Evolutionary conservation across 2,888 invertebrate genomes (phyloP).

Genomic region (Aelia acuminata): DNA sequence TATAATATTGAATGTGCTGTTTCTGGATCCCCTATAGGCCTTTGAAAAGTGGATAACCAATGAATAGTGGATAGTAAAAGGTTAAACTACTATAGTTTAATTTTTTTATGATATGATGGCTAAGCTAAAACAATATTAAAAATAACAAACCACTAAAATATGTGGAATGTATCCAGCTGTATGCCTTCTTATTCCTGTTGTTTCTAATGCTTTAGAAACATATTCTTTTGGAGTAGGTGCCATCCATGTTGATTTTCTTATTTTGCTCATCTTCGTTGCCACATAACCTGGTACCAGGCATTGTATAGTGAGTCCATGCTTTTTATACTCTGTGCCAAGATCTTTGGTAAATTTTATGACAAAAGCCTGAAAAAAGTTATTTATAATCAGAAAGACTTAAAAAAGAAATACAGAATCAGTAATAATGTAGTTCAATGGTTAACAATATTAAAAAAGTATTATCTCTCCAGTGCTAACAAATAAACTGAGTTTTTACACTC

Average conservation of each 20-base stretch:
- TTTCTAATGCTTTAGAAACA: conserved; percentile 77
- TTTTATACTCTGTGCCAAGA: conserved; percentile 81
- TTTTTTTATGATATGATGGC: neutral
- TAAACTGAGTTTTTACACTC: too few species aligned
- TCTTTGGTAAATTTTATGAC: conserved; percentile 86
- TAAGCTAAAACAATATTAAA: neutral
- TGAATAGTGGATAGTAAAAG: too few species aligned
- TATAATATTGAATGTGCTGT: too few species aligned
- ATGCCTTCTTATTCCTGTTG: conserved; percentile 78
- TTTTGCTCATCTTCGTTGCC: conserved; percentile 91
- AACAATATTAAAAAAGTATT: too few species aligned
- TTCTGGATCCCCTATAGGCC: too few species aligned
- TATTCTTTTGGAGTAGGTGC: conserved; percentile 82
- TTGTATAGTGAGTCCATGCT: conserved; percentile 83
- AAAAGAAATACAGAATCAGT: neutral
- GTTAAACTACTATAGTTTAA: neutral
- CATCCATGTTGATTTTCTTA: conserved; percentile 79
- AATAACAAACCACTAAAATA: conserved; percentile 72
- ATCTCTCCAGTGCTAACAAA: too few species aligned
- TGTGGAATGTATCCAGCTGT: conserved; percentile 86
- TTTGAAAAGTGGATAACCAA: too few species aligned
- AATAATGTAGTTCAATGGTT: too few species aligned
- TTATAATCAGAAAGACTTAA: neutral
- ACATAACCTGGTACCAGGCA: conserved; percentile 90
- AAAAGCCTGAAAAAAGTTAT: conserved; percentile 75